Evolutionary conservation across 2,797 vertebrate genomes (phyloP), one percentile per base, ranked within the genome.

Genomic region (Oreonectes daqikongensis): DNA sequence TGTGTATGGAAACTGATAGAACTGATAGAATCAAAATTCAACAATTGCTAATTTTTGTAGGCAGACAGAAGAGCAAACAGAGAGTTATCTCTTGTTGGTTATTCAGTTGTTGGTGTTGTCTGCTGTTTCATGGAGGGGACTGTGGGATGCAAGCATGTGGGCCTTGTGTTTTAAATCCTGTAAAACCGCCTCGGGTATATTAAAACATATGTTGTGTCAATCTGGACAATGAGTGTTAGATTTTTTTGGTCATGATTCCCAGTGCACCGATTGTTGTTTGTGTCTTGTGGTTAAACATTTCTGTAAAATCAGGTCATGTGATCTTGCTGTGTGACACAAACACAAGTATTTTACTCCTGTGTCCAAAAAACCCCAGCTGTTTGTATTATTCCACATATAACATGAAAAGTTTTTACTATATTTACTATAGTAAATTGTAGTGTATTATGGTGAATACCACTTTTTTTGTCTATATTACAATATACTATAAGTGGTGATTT

Each of bases 121-220:
- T 60, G n/a, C 12, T 65, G 22, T 50, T 40, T 18, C 4, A 55
- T 61, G 9, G 38, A 66, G 26, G 18, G 32, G 42, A 3, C 18
- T 60, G 6, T 69, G 65, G 65, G 53, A 68, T 60, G 24, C 14
- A 65, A 60, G 30, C 55, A 69, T 69, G 53, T 61, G 65, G 53
- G 59, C 53, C 28, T 28, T 42, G 74, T 61, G 42, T 46, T 76
- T 61, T 26, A 22, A 76, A 69, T 69, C 53, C 74, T 69, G 40
- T 50, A 50, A 76, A 76, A 61, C 40, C 4, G 22, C 65, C 20
- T 14, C 1, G 11, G 42, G 53, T 52, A 52, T 15, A 38, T 61
- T 69, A 53, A 76, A 69, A 60, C 74, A 76, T 76, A 65, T 76
- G 74, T 38, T 22, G 38, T 32, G 4, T 69, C 20, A 28, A 50